A percentile compares a stretch with the other conserved stretches of the same genome.
These are phyloP conservation scores for Chlorospingus semifuscus DNA, from an alignment of 2,797 vertebrate species.

Conservation along the genomic window DNA sequence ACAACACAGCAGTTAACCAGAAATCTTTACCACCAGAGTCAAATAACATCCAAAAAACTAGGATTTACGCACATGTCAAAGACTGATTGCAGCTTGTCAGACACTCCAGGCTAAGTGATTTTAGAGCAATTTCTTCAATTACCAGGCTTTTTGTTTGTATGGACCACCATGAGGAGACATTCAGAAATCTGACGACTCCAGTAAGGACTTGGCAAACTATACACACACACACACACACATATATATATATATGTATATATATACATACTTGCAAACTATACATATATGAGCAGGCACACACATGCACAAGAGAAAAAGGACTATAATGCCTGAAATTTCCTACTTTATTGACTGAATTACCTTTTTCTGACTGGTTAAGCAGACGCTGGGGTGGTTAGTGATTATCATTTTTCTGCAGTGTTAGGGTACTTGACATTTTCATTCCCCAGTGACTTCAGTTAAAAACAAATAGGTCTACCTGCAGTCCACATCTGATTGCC, in stretches of 20 bases:
- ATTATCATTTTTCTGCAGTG: conserved; percentile 65
- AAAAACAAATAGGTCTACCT: conserved; percentile 69
- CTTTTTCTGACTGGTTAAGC: conserved; percentile 27
- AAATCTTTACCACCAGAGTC: conserved; percentile 45
- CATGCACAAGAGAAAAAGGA: neutral
- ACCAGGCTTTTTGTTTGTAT: conserved; percentile 49
- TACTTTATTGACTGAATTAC: neutral
- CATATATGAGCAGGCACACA: neutral
- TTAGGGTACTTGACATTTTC: conserved; percentile 70
- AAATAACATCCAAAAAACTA: conserved; percentile 69
- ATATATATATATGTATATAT: neutral
- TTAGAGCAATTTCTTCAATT: conserved; percentile 80
- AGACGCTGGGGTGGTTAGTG: conserved; percentile 53
- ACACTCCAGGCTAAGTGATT: conserved; percentile 63
- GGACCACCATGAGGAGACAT: conserved; percentile 57
- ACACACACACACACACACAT: neutral
- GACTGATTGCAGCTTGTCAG: conserved; percentile 68
- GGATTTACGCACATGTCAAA: conserved; percentile 63
- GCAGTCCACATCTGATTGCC: conserved; percentile 73
- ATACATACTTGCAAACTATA: neutral
- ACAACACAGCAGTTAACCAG: conserved; percentile 55
- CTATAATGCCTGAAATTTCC: conserved; percentile 33
- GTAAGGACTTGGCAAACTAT: conserved; percentile 5
- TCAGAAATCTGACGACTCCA: conserved; percentile 43
- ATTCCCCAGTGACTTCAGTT: conserved; percentile 53